Evolutionary conservation across 2,113 vertebrate species (phyloP).

Genomic region (Osmerus mordax): DNA sequence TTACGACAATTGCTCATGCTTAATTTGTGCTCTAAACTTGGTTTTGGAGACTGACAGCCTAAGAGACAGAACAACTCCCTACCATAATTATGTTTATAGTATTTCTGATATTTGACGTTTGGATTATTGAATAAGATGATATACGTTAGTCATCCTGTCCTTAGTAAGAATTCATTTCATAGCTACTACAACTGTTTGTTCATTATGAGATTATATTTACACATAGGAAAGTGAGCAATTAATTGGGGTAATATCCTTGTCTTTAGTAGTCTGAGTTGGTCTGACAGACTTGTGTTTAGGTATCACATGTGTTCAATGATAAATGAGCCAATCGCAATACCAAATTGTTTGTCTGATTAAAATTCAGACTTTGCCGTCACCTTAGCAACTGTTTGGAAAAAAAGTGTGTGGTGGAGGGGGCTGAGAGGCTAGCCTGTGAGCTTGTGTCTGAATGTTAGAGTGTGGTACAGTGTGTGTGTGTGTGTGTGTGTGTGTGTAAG

Average conservation of each 20-base stretch:
- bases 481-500: constrained; percentile 34
- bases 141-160: no score
- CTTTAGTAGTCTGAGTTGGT: constrained; percentile 27
- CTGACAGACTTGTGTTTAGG: constrained; percentile 33
- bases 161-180: no score
- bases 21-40: no score
- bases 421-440: constrained; percentile 64
- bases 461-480: constrained; percentile 34
- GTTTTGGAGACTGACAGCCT: no score
- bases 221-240: neutral
- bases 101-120: no score
- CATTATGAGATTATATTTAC: no score
- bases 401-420: constrained; percentile 75
- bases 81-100: no score
- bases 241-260: neutral
- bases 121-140: no score
- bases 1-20: no score
- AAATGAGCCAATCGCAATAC: constrained; percentile 59
- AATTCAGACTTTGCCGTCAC: constrained; percentile 76
- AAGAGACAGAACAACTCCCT: no score
- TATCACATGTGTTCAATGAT: constrained; percentile 54
- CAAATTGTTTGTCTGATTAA: constrained; percentile 76
- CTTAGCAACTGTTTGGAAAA: constrained; percentile 74
- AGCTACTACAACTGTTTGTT: no score
- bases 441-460: constrained; percentile 54